A percentile compares a stretch with the other conserved stretches of the same genome.
phyloP scores from a whole-genome alignment of 2,113 vertebrate genomes.

The Sterrhoptilus dennistouni region DNA sequence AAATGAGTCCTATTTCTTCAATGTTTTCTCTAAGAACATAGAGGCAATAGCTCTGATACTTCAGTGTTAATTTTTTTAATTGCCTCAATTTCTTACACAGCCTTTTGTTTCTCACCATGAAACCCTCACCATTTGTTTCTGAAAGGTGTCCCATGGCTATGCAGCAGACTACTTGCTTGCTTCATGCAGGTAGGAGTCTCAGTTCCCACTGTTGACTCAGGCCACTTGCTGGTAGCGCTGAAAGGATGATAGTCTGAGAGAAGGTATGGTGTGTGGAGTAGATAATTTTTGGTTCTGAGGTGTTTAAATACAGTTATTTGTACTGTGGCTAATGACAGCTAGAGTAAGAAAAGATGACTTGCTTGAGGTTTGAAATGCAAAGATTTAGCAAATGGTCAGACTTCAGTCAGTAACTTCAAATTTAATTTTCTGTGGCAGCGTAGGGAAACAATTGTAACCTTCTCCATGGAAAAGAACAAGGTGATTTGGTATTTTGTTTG shows the following conservation, averaged over 20 bases:
- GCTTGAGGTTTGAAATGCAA: neutral
- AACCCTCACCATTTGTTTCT: neutral
- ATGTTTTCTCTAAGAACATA: neutral
- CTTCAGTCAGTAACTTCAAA: neutral
- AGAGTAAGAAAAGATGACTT: neutral
- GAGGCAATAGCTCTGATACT: neutral
- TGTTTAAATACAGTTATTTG: neutral
- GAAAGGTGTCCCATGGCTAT: neutral
- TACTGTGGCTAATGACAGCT: neutral
- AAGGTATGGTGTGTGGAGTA: neutral
- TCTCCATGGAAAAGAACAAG: neutral
- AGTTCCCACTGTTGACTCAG: neutral
- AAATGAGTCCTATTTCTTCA: neutral
- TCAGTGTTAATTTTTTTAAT: neutral
- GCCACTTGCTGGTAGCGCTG: neutral
- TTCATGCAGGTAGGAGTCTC: neutral
- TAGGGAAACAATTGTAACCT: neutral
- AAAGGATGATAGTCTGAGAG: neutral
- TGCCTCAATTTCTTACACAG: neutral
- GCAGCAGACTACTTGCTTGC: neutral
- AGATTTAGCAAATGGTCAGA: neutral
- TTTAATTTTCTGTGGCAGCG: neutral
- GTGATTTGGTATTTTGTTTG: neutral
- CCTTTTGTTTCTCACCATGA: neutral
- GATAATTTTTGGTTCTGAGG: neutral